Evolutionary conservation across 2,113 vertebrate species (phyloP).

Genomic region (Otolemur garnettii): DNA sequence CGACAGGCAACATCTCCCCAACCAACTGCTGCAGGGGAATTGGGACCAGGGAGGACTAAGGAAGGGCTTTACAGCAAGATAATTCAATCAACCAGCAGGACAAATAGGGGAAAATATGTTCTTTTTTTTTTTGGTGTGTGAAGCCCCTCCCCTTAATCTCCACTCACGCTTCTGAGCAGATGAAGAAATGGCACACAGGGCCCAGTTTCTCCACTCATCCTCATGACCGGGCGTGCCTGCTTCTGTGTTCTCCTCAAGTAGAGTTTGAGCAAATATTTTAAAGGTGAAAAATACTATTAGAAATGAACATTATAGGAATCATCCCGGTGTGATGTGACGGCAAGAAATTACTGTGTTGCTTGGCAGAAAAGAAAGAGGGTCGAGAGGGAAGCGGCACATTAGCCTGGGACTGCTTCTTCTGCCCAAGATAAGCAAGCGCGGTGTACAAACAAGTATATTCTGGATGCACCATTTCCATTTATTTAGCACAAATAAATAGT

Average conservation of each 20-base stretch:
- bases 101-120: not conserved
- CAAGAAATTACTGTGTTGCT: conserved; percentile 84
- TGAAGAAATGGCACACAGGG: not conserved
- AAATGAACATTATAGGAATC: conserved; percentile 79
- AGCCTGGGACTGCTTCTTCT: conserved; percentile 84
- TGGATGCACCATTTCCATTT: conserved; percentile 86
- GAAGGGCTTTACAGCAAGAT: not conserved
- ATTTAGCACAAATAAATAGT: conserved; percentile 89
- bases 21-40: not conserved
- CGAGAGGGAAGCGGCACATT: conserved; percentile 84
- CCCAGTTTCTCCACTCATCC: not conserved
- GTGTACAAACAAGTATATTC: conserved; percentile 88
- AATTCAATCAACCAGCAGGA: too few species aligned
- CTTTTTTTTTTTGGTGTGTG: not conserved
- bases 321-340: conserved; percentile 53
- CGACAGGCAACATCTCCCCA: not conserved
- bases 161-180: not conserved
- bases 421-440: conserved; percentile 86
- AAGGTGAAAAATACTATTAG: conserved; percentile 83
- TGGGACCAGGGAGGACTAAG: not conserved
- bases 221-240: not conserved
- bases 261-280: conserved; percentile 84
- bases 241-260: conserved; percentile 70
- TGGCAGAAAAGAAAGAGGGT: conserved; percentile 83
- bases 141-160: not conserved